Evolutionary conservation across 2,113 vertebrate genomes (phyloP), one percentile per base, ranked within the genome.

Genomic region (Xiphophorus maculatus): DNA sequence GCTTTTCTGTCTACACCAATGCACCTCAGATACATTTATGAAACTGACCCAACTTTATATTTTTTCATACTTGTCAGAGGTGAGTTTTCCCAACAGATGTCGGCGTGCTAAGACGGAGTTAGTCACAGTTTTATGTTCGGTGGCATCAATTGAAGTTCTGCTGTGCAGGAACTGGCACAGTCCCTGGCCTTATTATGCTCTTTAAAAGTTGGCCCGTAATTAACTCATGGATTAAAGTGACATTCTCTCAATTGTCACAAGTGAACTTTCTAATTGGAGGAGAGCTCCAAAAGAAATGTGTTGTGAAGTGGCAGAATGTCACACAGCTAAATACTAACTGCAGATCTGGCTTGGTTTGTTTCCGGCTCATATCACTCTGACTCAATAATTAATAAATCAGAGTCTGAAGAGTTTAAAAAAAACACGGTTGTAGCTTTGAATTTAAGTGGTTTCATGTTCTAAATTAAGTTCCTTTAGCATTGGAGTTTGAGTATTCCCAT

Each of bases 191-290:
- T 71, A 81, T 87, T 87, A 78, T 76, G 73, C 44, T 15, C 22
- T 62, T 87, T 76, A 87, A 84, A 76, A 69, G 82, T 27, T 54
- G 73, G 64, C 69, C 85, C 69, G 40, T 81, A 87, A 90, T 89
- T 81, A 80, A 87, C 79, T 77, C 77, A 6, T 69, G 66, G 37
- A 69, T 85, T 86, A 80, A 82, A 79, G 76, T 76, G 66, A 66
- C 73, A 63, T 84, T 87, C 78, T 22, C 73, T 87, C 80, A 88
- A 82, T 85, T 73, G 76, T 74, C 69, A 29, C 76, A 30, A 76
- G 81, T 65, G 48, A 54, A 70, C 42, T 69, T 1, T 74, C 82
- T 89, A 84, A 90, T 87, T 87, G 62, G 74, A 79, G 81, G 25
- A 2, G 35, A 74, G 77, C 65, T 84, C 54, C 69, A 60, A 61